Percentiles rank a stretch among this genome's conserved stretches.
phyloP scores from a whole-genome alignment of 2,113 vertebrate species.

The Phainopepla nitens region DNA sequence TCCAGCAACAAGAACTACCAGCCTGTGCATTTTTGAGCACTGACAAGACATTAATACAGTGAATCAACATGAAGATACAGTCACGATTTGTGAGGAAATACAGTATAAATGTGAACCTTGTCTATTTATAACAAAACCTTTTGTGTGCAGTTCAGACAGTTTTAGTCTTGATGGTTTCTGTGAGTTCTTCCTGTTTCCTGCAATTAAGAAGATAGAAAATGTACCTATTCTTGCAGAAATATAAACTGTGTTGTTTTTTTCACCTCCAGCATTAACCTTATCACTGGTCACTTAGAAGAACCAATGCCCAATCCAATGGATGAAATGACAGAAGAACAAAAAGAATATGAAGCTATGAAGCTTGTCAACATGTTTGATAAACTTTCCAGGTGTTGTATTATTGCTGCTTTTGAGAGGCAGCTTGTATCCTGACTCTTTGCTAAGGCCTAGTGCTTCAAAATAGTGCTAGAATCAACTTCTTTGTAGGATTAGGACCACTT shows the following conservation, averaged over 20 bases:
- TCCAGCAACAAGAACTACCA: not conserved
- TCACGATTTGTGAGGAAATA: not conserved
- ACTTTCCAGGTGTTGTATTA: slow-evolving; percentile 85
- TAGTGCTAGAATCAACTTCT: not conserved
- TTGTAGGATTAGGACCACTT: not conserved
- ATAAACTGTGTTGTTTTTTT: not conserved
- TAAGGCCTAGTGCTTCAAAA: not conserved
- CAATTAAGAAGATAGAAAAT: not conserved
- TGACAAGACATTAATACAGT: not conserved
- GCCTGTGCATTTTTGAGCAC: not conserved
- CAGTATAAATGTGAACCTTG: not conserved
- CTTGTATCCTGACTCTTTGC: not conserved
- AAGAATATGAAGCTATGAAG: slow-evolving; percentile 96
- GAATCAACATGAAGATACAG: not conserved
- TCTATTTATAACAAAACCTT: not conserved
- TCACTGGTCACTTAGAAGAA: slow-evolving; percentile 95
- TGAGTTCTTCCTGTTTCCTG: not conserved
- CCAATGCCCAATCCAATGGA: slow-evolving; percentile 93
- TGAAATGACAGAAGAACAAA: slow-evolving; percentile 99
- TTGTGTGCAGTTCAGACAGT: not conserved
- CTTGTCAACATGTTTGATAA: slow-evolving; percentile 96
- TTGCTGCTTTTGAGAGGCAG: not conserved
- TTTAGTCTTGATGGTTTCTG: not conserved
- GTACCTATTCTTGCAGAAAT: not conserved
- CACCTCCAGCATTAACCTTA: slow-evolving; percentile 88